These are phyloP conservation scores for Phoxinus dragarum DNA, from an alignment of 2,797 vertebrate species.

Conservation along the genomic window DNA sequence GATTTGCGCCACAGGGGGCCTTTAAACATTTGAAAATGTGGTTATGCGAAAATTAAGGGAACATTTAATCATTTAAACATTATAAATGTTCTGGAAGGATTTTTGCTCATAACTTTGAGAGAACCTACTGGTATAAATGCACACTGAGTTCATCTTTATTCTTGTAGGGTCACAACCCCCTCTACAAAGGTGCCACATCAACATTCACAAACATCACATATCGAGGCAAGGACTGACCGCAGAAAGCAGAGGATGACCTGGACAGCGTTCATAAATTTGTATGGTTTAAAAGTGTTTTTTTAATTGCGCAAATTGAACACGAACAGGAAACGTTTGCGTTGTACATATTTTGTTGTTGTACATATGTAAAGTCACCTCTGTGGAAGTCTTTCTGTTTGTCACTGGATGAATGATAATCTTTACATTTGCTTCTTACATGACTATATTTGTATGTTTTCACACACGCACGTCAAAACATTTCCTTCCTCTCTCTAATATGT, in stretches of 20 bases:
- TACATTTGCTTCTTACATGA: background rate
- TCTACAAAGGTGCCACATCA: conserved; percentile 94
- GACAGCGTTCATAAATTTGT: background rate
- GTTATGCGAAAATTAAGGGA: background rate
- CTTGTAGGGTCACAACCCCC: conserved; percentile 90
- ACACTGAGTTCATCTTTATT: conserved; percentile 39
- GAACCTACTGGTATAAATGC: background rate
- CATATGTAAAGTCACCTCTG: conserved; percentile 46
- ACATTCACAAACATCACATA: conserved; percentile 98
- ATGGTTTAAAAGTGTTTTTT: background rate
- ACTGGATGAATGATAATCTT: conserved; percentile 38
- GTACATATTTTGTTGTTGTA: conserved; percentile 47
- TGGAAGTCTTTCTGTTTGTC: conserved; percentile 25
- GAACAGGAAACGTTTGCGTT: background rate
- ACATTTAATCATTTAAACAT: background rate
- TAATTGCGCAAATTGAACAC: background rate
- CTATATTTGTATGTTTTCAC: background rate
- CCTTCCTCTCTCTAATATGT: background rate
- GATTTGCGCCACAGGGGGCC: background rate
- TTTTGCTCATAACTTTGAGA: background rate
- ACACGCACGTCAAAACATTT: background rate
- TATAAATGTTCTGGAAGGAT: background rate
- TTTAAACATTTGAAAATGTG: background rate
- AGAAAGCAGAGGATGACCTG: conserved; percentile 58
- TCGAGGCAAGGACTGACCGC: conserved; percentile 75